Percentiles rank a stretch among this genome's conserved stretches.
Evolutionary conservation across 2,888 invertebrate species (phyloP).

Genomic region (Drosophila neoperkinsi): DNA sequence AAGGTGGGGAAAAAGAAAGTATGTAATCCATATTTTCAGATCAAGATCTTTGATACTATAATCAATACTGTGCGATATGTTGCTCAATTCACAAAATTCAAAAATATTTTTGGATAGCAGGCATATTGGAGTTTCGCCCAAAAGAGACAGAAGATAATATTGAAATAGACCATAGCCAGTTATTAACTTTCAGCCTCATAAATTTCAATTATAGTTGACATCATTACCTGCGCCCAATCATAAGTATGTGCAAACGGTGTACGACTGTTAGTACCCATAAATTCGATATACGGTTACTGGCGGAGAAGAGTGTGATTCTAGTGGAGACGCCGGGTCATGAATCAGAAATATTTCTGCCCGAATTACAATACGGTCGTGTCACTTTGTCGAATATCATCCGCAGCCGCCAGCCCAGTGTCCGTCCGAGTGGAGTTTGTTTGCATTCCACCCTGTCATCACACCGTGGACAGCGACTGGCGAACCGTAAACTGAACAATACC

Average conservation of each 20-base stretch:
- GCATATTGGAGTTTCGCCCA: not conserved
- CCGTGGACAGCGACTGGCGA: constrained; percentile 1
- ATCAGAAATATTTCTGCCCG: constrained; percentile 61
- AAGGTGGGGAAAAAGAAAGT: not conserved
- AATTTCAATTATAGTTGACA: not conserved
- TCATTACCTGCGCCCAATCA: too few species aligned
- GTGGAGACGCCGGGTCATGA: constrained; percentile 46
- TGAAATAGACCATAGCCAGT: not conserved
- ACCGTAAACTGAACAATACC: constrained; percentile 29
- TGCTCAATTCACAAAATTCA: constrained; percentile 21
- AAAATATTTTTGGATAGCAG: constrained; percentile 12
- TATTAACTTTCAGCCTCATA: not conserved
- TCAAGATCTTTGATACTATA: constrained; percentile 15
- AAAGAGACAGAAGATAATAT: not conserved
- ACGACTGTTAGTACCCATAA: not conserved
- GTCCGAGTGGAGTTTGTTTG: not conserved
- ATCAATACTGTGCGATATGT: constrained; percentile 12
- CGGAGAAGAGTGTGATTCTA: constrained; percentile 45
- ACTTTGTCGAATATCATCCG: constrained; percentile 40
- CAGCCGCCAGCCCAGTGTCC: constrained; percentile 22
- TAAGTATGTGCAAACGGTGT: constrained; percentile 19
- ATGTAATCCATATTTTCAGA: not conserved
- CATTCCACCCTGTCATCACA: not conserved
- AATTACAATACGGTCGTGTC: constrained; percentile 31
- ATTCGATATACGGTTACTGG: constrained; percentile 45